phyloP scores from a whole-genome alignment of 2,797 vertebrate species.

The Rhinichthys osculus region DNA sequence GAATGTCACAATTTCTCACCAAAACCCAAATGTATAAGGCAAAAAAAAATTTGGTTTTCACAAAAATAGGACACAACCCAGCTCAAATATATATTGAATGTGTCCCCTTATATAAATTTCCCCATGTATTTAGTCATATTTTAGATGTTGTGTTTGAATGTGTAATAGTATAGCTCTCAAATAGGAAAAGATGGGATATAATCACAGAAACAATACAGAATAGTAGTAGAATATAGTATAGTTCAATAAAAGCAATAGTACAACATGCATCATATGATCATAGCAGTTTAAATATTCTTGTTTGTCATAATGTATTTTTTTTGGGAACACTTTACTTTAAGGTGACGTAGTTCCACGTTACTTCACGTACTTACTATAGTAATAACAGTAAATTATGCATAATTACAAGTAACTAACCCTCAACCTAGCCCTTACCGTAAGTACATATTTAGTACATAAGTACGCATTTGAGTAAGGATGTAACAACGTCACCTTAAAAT shows the following conservation, averaged over 20 bases:
- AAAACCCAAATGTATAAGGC: constrained; percentile 13
- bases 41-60: neutral
- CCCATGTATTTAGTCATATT: constrained; percentile 33
- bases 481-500: no score
- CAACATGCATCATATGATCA: constrained; percentile 14
- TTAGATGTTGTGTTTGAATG: constrained; percentile 44
- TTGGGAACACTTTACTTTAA: no score
- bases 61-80: neutral
- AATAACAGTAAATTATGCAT: no score
- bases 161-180: constrained; percentile 32
- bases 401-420: no score
- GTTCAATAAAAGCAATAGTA: constrained; percentile 36
- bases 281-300: constrained; percentile 43
- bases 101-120: constrained; percentile 2
- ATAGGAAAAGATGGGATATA: constrained; percentile 36
- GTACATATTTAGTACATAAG: no score
- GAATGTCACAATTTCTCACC: constrained; percentile 24
- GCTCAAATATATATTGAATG: constrained; percentile 14
- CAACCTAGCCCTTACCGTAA: no score
- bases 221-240: constrained; percentile 50
- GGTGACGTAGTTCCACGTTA: no score
- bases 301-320: neutral
- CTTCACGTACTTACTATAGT: no score
- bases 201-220: constrained; percentile 28
- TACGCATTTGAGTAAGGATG: no score